Conservation (phyloP, 2,797 vertebrate species). For the Ataeniobius toweri region DNA sequence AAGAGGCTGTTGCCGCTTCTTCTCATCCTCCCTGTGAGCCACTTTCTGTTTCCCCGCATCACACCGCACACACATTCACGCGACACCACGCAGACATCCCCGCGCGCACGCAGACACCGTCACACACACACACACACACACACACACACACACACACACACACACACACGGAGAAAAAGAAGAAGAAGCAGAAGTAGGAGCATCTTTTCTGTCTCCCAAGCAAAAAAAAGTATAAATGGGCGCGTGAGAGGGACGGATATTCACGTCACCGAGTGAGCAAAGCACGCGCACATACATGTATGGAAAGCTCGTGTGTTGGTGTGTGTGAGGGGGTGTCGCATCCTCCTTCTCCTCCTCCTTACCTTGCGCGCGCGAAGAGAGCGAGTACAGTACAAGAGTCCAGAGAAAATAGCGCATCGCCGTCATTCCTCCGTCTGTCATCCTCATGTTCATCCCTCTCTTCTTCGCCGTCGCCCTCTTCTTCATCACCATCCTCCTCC, state of each 20-base stretch:
- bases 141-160: constrained; percentile 8
- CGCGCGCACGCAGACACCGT: constrained; percentile 31
- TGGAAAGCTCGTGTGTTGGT: background rate
- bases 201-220: constrained; percentile 36
- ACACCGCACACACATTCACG: constrained; percentile 37
- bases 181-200: background rate
- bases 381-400: constrained; percentile 70
- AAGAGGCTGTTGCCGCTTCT: constrained; percentile 64
- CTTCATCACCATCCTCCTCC: constrained; percentile 55
- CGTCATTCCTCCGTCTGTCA: constrained; percentile 67
- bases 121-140: constrained; percentile 6
- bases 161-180: constrained; percentile 4
- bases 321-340: constrained; percentile 46
- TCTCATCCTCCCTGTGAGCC: constrained; percentile 52
- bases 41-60: constrained; percentile 62
- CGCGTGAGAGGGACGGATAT: constrained; percentile 22
- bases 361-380: constrained; percentile 75
- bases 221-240: background rate
- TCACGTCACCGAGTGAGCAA: constrained; percentile 22
- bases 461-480: constrained; percentile 41
- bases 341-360: constrained; percentile 43
- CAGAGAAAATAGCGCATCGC: constrained; percentile 74
- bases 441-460: constrained; percentile 40
- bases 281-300: background rate
- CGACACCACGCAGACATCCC: constrained; percentile 48